Conservation (phyloP, 2,797 vertebrate genomes). For the Meriones psammophilus region DNA sequence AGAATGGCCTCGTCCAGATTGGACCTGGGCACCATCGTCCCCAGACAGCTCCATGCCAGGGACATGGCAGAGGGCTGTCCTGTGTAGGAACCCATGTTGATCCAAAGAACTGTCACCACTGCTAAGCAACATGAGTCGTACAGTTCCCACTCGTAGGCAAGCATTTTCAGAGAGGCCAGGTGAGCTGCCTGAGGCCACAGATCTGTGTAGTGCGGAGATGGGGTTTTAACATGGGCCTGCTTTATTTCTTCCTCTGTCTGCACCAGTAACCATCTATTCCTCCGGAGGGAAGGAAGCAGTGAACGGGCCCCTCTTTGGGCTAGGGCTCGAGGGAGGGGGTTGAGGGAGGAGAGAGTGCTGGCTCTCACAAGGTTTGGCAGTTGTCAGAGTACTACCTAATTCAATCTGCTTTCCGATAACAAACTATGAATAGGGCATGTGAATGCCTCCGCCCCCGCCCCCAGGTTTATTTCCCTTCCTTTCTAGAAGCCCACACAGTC, state of each 20-base stretch:
- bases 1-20: neutral
- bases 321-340: neutral
- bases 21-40: no score
- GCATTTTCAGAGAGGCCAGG: neutral
- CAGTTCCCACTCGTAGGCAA: neutral
- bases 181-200: neutral
- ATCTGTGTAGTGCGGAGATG: neutral
- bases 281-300: neutral
- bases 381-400: no score
- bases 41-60: accelerated
- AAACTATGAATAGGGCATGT: no score
- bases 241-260: neutral
- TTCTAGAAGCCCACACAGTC: neutral
- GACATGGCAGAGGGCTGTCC: neutral
- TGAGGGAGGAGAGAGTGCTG: no score
- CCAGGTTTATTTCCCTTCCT: accelerated
- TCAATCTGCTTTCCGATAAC: no score
- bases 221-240: accelerated
- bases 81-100: accelerated
- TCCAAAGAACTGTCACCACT: accelerated
- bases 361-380: no score
- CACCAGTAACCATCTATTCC: neutral
- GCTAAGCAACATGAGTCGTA: neutral
- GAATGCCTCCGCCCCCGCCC: no score
- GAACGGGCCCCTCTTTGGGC: neutral